Conservation (phyloP, 2,888 invertebrate species). For the Byasa hedistus region DNA sequence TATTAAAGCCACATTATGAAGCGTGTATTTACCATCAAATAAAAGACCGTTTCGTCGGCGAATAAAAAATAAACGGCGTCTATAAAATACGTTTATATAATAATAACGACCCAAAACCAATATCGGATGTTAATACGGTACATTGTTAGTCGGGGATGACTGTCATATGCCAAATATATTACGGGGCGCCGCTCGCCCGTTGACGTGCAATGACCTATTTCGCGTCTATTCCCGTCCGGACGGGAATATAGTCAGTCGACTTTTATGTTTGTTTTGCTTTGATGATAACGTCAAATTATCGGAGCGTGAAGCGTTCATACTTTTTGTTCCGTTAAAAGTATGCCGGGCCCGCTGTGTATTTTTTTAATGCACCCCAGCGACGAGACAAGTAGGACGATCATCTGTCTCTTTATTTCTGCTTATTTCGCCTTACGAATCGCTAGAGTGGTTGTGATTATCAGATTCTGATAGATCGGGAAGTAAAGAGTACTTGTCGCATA, state of each 20-base stretch:
- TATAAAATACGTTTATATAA: neutral
- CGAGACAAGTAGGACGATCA: no score
- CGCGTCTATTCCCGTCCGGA: conserved; percentile 35
- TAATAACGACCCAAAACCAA: conserved; percentile 23
- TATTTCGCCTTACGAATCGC: no score
- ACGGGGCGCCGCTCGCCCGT: conserved; percentile 27
- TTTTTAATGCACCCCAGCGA: no score
- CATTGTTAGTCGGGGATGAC: conserved; percentile 29
- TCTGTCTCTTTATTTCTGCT: no score
- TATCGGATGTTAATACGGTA: conserved; percentile 27
- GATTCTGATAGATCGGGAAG: no score
- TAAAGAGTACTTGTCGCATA: no score
- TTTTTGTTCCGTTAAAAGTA: no score
- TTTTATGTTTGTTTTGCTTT: conserved; percentile 29
- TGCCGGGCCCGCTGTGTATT: no score
- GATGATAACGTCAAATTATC: conserved; percentile 28
- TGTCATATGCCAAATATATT: conserved; percentile 30
- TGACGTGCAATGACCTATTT: conserved; percentile 37
- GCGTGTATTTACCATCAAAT: no score
- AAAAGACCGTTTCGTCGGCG: no score
- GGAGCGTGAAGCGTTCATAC: conserved; percentile 1
- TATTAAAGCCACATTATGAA: no score
- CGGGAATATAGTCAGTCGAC: conserved; percentile 26
- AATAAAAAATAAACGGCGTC: neutral
- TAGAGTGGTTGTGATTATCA: no score